Evolutionary conservation across 2,888 invertebrate species (phyloP).

Genomic region (Peribatodes rhomboidaria): DNA sequence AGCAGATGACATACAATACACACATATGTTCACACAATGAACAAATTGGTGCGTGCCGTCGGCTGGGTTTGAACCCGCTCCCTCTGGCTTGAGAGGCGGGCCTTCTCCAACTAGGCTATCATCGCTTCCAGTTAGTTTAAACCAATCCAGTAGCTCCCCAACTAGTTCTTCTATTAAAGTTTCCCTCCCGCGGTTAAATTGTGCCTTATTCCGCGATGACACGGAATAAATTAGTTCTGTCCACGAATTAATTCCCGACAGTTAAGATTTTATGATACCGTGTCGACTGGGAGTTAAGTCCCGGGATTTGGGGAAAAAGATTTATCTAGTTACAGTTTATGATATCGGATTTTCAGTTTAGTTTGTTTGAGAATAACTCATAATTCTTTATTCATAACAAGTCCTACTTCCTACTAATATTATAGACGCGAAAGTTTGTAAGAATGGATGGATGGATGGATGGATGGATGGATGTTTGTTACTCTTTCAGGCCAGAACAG

Average conservation of each 20-base stretch:
- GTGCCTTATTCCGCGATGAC: slow-evolving; percentile 35
- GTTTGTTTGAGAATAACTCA: background rate
- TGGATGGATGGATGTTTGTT: too few species aligned
- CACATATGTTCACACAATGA: too few species aligned
- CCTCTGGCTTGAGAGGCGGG: too few species aligned
- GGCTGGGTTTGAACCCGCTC: too few species aligned
- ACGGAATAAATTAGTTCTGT: slow-evolving; percentile 38
- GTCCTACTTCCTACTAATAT: too few species aligned
- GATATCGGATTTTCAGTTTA: background rate
- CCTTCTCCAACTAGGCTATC: too few species aligned
- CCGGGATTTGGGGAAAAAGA: slow-evolving; percentile 4
- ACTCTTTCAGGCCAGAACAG: too few species aligned
- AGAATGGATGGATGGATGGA: too few species aligned
- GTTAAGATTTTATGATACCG: slow-evolving; percentile 30
- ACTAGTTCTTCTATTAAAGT: slow-evolving; percentile 27
- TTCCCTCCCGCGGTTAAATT: slow-evolving; percentile 21
- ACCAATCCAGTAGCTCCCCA: background rate
- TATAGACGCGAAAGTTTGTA: too few species aligned
- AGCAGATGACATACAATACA: too few species aligned
- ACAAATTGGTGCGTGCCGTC: too few species aligned
- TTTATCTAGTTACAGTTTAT: background rate
- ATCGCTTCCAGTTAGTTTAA: too few species aligned
- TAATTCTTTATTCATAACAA: background rate
- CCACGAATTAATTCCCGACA: slow-evolving; percentile 34
- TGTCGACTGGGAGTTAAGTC: slow-evolving; percentile 26